Conservation (phyloP, 2,888 invertebrate species). For the Nycteola revayana region DNA sequence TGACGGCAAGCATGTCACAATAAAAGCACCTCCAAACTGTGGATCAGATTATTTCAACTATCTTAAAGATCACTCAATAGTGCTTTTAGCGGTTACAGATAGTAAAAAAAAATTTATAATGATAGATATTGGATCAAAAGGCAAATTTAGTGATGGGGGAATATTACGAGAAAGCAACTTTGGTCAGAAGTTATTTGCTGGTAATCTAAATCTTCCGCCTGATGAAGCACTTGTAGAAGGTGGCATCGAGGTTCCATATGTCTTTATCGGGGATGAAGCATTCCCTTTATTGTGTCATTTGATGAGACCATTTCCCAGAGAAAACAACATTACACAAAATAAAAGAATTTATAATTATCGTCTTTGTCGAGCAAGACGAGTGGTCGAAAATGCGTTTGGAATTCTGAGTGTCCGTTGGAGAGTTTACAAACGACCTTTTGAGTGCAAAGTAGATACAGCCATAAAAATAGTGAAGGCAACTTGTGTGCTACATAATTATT, state of each 20-base stretch:
- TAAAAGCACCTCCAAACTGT: constrained; percentile 12
- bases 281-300: constrained; percentile 12
- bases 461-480: constrained; percentile 16
- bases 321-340: constrained; percentile 14
- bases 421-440: constrained; percentile 17
- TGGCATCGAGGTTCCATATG: constrained; percentile 15
- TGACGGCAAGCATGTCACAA: constrained; percentile 12
- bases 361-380: constrained; percentile 13
- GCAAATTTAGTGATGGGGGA: constrained; percentile 19
- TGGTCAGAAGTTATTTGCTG: constrained; percentile 10
- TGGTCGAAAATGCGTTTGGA: constrained; percentile 13
- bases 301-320: constrained; percentile 11
- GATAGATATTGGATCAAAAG: constrained; percentile 21
- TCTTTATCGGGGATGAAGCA: constrained; percentile 14
- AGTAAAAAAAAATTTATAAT: constrained; percentile 11
- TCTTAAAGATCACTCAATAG: constrained; percentile 13
- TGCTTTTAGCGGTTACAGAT: constrained; percentile 16
- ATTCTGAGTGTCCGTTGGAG: constrained; percentile 13
- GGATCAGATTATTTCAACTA: constrained; percentile 18
- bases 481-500: constrained; percentile 15
- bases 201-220: constrained; percentile 14
- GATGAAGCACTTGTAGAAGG: constrained; percentile 10
- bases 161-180: constrained; percentile 14
- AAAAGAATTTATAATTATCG: constrained; percentile 18
- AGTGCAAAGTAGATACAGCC: constrained; percentile 15